These are phyloP conservation scores for Chondrosia reniformis DNA, from an alignment of 37 sponge, comb jelly and placozoan genomes.

Conservation along the genomic window DNA sequence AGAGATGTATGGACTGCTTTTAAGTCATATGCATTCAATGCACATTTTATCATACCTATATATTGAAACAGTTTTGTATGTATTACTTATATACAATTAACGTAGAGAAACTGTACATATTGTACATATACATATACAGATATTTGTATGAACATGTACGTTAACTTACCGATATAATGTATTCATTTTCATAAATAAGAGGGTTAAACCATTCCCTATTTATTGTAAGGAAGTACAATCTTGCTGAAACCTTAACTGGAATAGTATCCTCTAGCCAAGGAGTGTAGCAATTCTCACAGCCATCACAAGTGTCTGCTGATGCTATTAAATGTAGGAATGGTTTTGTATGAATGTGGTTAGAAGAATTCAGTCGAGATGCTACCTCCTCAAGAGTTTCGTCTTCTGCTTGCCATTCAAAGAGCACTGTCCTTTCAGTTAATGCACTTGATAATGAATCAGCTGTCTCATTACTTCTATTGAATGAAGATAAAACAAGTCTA, in stretches of 20 bases:
- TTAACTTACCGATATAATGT: not conserved
- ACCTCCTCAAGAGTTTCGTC: not conserved
- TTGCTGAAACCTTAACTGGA: slow-evolving; percentile 14
- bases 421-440: too few relatives aligned
- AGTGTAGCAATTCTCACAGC: not conserved
- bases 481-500: too few relatives aligned
- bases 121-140: too few relatives aligned
- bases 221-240: slow-evolving; percentile 9
- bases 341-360: not conserved
- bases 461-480: too few relatives aligned
- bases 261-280: not conserved
- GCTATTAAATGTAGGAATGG: not conserved
- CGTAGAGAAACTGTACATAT: too few relatives aligned
- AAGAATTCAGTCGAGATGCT: not conserved
- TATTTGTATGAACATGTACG: too few relatives aligned
- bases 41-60: not conserved
- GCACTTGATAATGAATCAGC: not conserved
- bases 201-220: slow-evolving; percentile 14
- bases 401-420: slow-evolving; percentile 1
- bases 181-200: not conserved
- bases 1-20: too few relatives aligned
- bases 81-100: not conserved
- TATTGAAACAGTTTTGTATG: not conserved
- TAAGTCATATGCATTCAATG: too few relatives aligned
- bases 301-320: not conserved